phyloP scores from a whole-genome alignment of 2,113 vertebrate species.

The Lophochroa leadbeateri region DNA sequence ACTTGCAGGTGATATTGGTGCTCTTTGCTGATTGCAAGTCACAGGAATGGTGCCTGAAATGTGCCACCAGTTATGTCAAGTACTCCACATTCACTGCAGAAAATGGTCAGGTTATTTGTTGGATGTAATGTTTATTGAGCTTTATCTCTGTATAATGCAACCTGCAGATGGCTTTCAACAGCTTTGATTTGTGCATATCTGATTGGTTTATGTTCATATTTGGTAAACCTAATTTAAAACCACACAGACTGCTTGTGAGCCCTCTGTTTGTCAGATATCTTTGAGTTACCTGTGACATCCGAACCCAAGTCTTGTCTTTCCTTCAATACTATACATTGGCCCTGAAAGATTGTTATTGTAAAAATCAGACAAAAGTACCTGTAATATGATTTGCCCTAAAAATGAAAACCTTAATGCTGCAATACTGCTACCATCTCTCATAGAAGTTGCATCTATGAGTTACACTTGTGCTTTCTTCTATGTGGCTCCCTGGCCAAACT shows the following conservation, averaged over 20 bases:
- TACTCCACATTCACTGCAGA: not conserved
- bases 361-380: not conserved
- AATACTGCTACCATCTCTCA: not conserved
- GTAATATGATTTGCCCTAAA: not conserved
- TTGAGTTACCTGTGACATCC: not conserved
- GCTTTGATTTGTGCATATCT: not conserved
- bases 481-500: not conserved
- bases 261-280: not conserved
- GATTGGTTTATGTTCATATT: not conserved
- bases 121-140: not conserved
- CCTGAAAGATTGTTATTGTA: not conserved
- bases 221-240: not conserved
- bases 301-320: not conserved
- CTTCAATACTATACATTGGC: not conserved
- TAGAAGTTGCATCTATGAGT: not conserved
- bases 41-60: not conserved
- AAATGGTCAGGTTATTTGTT: not conserved
- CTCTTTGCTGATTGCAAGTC: not conserved
- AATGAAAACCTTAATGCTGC: not conserved
- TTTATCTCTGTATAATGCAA: not conserved
- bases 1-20: not conserved
- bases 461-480: not conserved
- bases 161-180: not conserved
- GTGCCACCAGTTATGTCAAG: not conserved
- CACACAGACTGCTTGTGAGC: not conserved